Percentiles rank a stretch among this genome's conserved stretches.
Evolutionary conservation across 1,140 invertebrate genomes (phyloP).

Genomic region (Triops cancriformis): DNA sequence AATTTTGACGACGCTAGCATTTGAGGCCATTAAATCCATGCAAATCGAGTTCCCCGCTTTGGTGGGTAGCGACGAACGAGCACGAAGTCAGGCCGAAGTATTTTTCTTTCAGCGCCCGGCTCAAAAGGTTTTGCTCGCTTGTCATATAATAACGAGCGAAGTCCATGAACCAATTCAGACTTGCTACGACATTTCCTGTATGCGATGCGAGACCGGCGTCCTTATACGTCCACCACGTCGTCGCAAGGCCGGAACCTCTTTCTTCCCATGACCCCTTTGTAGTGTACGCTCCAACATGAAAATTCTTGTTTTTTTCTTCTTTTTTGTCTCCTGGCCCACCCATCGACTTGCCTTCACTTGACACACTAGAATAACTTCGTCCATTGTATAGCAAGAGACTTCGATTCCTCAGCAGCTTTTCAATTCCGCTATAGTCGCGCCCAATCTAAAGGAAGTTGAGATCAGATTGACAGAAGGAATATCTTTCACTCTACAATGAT

Average conservation of each 20-base stretch:
- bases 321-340: not conserved
- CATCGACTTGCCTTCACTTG: not conserved
- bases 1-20: constrained; percentile 11
- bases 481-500: not conserved
- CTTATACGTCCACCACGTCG: not conserved
- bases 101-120: not conserved
- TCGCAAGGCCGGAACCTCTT: not conserved
- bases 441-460: not conserved
- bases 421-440: not conserved
- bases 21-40: not conserved
- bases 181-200: constrained; percentile 5
- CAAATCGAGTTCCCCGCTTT: constrained; percentile 4
- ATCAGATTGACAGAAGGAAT: not conserved
- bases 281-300: not conserved
- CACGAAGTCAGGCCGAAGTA: not conserved
- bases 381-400: not conserved
- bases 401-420: not conserved
- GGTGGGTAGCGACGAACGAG: not conserved
- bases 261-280: not conserved
- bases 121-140: not conserved
- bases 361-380: constrained; percentile 6
- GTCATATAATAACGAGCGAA: not conserved
- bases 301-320: not conserved
- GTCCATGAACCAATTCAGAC: not conserved
- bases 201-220: not conserved